A percentile compares a stretch with the other conserved stretches of the same genome.
These are phyloP conservation scores for Galeopterus variegatus DNA, from an alignment of 2,113 vertebrate genomes.

Conservation along the genomic window DNA sequence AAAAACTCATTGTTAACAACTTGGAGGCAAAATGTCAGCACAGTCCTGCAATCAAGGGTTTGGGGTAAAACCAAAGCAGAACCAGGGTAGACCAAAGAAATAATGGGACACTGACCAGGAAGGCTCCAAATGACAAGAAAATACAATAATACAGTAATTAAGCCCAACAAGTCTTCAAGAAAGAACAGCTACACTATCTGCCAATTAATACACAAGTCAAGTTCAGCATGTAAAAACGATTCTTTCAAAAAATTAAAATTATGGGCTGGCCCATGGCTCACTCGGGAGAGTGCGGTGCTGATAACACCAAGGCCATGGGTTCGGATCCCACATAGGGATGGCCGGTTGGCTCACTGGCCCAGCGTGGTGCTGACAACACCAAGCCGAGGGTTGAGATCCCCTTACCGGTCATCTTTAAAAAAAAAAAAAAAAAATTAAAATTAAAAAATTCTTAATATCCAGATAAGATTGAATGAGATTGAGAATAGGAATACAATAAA, in stretches of 20 bases:
- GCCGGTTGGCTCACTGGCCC: too few relatives aligned
- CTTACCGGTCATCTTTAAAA: too few relatives aligned
- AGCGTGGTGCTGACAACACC: too few relatives aligned
- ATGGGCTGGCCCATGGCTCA: too few relatives aligned
- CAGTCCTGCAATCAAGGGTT: not conserved
- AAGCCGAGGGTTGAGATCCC: too few relatives aligned
- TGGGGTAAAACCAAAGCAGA: not conserved
- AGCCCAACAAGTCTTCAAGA: not conserved
- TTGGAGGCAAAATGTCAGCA: not conserved
- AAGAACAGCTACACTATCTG: constrained; percentile 40
- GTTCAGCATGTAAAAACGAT: not conserved
- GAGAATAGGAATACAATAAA: not conserved
- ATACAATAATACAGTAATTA: not conserved
- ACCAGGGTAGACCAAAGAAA: not conserved
- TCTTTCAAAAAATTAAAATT: not conserved
- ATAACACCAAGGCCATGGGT: too few relatives aligned
- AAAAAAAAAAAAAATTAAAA: not conserved
- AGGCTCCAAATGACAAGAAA: constrained; percentile 37
- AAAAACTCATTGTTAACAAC: not conserved
- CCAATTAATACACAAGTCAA: not conserved
- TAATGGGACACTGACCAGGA: not conserved
- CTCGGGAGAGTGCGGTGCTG: too few relatives aligned
- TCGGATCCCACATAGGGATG: too few relatives aligned
- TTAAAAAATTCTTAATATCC: not conserved
- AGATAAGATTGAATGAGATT: not conserved